Evolutionary conservation across 1,140 invertebrate species (phyloP).

Genomic region (Drosophila suzukii): DNA sequence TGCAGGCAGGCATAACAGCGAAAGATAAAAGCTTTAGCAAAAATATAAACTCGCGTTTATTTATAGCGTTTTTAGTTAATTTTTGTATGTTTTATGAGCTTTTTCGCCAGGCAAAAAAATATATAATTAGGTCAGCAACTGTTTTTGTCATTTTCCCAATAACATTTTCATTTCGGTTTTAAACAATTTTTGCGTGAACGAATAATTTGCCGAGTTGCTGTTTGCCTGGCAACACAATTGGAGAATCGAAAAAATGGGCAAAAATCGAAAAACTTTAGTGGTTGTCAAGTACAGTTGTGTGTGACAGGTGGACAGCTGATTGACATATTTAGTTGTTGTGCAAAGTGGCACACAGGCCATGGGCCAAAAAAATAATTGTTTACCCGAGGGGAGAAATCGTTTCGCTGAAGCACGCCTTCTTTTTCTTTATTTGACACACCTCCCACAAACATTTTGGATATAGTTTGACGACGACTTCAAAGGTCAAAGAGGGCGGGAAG

Average conservation of each 20-base stretch:
- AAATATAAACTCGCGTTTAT: slow-evolving; percentile 19
- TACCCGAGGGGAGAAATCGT: slow-evolving; percentile 28
- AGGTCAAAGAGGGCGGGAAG: slow-evolving; percentile 24
- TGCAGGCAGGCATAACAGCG: neutral
- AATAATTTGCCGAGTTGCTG: slow-evolving; percentile 18
- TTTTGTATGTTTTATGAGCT: slow-evolving; percentile 31
- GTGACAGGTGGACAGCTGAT: slow-evolving; percentile 70
- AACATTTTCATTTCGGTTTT: slow-evolving; percentile 49
- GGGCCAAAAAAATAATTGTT: slow-evolving; percentile 47
- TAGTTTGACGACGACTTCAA: slow-evolving; percentile 1
- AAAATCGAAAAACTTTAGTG: slow-evolving; percentile 51
- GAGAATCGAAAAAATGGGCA: slow-evolving; percentile 41
- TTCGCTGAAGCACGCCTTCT: slow-evolving; percentile 14
- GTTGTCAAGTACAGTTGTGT: slow-evolving; percentile 58
- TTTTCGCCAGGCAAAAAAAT: slow-evolving; percentile 35
- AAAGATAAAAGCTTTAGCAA: slow-evolving; percentile 34
- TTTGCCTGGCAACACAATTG: slow-evolving; percentile 53
- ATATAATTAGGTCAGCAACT: slow-evolving; percentile 75
- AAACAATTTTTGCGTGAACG: slow-evolving; percentile 29
- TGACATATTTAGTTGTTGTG: slow-evolving; percentile 77
- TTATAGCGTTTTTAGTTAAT: slow-evolving; percentile 26
- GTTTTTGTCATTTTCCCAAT: slow-evolving; percentile 77
- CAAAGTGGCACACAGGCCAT: slow-evolving; percentile 66
- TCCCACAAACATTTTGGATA: slow-evolving; percentile 11
- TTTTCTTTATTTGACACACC: slow-evolving; percentile 25